phyloP scores from a whole-genome alignment of 2,888 invertebrate genomes.

The Alcis repandata region DNA sequence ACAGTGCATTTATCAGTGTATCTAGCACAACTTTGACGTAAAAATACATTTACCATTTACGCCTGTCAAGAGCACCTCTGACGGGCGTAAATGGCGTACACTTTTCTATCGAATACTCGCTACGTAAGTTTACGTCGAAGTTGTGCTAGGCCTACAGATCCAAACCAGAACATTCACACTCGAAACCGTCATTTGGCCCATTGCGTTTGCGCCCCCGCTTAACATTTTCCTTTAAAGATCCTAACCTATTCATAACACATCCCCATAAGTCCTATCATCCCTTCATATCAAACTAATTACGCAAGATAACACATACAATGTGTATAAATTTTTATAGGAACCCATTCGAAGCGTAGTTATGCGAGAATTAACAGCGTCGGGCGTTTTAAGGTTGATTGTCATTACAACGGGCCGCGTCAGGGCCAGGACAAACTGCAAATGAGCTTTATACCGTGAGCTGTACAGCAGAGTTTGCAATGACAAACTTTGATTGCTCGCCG shows the following conservation, averaged over 20 bases:
- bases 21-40: too few relatives aligned
- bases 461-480: not conserved
- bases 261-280: conserved; percentile 15
- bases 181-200: not conserved
- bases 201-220: not conserved
- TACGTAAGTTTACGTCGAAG: too few relatives aligned
- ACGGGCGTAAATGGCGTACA: too few relatives aligned
- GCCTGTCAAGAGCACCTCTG: too few relatives aligned
- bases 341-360: conserved; percentile 34
- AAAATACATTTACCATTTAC: too few relatives aligned
- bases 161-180: not conserved
- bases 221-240: not conserved
- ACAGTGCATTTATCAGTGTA: too few relatives aligned
- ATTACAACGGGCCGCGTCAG: not conserved
- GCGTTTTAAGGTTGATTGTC: not conserved
- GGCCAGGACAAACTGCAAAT: not conserved
- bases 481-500: too few relatives aligned
- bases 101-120: too few relatives aligned
- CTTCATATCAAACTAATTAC: conserved; percentile 15
- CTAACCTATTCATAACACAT: conserved; percentile 4
- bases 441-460: not conserved
- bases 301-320: conserved; percentile 21
- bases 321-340: conserved; percentile 36
- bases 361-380: conserved; percentile 20
- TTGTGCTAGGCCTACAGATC: too few relatives aligned